phyloP scores from a whole-genome alignment of 2,888 invertebrate species.

The Panzeria rudis region DNA sequence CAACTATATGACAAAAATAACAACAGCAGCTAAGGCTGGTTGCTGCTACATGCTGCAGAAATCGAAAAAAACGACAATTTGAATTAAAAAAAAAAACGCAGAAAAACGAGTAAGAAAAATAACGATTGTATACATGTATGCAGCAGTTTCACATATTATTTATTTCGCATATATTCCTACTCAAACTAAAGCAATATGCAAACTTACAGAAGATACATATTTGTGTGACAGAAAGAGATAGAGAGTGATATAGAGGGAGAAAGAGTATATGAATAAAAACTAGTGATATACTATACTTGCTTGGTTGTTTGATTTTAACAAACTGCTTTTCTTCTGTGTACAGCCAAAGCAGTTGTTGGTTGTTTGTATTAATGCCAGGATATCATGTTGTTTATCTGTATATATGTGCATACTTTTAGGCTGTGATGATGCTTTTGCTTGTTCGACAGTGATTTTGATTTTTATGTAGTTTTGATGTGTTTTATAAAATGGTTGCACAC shows the following conservation, averaged over 20 bases:
- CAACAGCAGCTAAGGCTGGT: constrained; percentile 14
- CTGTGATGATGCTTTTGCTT: constrained; percentile 30
- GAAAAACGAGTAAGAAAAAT: constrained; percentile 42
- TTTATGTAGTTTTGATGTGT: constrained; percentile 70
- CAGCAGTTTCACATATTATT: constrained; percentile 43
- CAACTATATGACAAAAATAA: constrained; percentile 37
- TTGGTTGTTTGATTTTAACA: constrained; percentile 63
- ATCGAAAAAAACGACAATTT: not conserved
- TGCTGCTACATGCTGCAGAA: constrained; percentile 9
- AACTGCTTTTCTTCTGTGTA: constrained; percentile 35
- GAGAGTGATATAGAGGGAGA: not conserved
- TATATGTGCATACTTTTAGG: not conserved
- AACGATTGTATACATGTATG: constrained; percentile 39
- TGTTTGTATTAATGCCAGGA: constrained; percentile 57
- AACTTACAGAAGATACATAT: not conserved
- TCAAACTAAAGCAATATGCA: constrained; percentile 6
- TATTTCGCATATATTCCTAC: constrained; percentile 19
- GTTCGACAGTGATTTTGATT: constrained; percentile 68
- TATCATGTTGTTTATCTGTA: constrained; percentile 59
- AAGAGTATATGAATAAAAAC: not conserved
- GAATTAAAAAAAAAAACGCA: constrained; percentile 34
- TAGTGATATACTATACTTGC: constrained; percentile 12
- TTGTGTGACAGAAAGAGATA: not conserved
- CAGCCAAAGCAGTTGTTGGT: constrained; percentile 18
- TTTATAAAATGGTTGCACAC: constrained; percentile 61